These are phyloP conservation scores for Erebia aethiops DNA, from an alignment of 2,888 invertebrate species.

Conservation along the genomic window DNA sequence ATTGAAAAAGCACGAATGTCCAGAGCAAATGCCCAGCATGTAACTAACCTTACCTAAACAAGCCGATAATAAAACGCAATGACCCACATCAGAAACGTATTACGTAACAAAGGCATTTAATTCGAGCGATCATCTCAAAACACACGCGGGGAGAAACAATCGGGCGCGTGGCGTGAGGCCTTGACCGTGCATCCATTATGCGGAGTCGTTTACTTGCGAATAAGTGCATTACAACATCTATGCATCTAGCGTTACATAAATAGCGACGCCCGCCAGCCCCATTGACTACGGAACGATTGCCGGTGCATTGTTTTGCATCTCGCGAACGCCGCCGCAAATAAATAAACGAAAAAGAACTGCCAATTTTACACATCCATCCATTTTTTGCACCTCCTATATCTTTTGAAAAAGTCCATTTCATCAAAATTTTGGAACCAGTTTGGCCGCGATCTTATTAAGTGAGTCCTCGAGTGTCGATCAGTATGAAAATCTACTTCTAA, in stretches of 20 bases:
- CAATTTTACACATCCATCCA: too few relatives aligned
- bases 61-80: background rate
- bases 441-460: too few relatives aligned
- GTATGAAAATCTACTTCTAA: too few relatives aligned
- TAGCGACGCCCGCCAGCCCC: slow-evolving; percentile 40
- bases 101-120: background rate
- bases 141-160: slow-evolving; percentile 55
- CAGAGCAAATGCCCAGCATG: too few relatives aligned
- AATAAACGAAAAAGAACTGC: too few relatives aligned
- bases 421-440: too few relatives aligned
- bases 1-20: too few relatives aligned
- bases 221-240: slow-evolving; percentile 72
- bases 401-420: too few relatives aligned
- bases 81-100: background rate
- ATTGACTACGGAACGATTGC: slow-evolving; percentile 37
- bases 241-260: slow-evolving; percentile 41
- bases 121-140: slow-evolving; percentile 18
- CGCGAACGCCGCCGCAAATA: slow-evolving; percentile 21
- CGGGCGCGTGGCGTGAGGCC: slow-evolving; percentile 73
- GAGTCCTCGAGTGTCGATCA: too few relatives aligned
- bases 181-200: slow-evolving; percentile 80
- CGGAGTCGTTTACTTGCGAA: slow-evolving; percentile 69
- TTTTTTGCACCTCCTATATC: too few relatives aligned
- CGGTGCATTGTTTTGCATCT: slow-evolving; percentile 34
- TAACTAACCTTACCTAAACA: background rate